Evolutionary conservation across 2,888 invertebrate genomes (phyloP), one percentile per base, ranked within the genome.

Genomic region (Horisme vitalbata): DNA sequence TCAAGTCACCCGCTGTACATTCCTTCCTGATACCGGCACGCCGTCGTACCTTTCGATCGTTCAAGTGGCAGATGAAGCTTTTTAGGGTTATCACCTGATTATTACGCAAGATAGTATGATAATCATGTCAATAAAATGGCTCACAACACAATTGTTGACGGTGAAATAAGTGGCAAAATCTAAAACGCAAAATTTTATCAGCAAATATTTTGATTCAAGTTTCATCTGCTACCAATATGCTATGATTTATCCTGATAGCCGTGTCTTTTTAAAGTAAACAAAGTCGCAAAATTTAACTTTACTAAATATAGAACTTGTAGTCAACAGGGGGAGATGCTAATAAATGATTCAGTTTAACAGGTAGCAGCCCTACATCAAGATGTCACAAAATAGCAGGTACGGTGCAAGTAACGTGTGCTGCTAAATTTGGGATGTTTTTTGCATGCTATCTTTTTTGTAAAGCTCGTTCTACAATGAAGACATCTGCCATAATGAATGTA

Each of bases 1-100:
- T 84, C 84, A 85, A 88, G 88, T 88, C 83, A 87, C 88, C 86
- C 87, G 83, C 83, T 84, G 84, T 88, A 84, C 88, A 89, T 89
- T 89, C 89, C 89, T 88, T 87, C 85, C 87, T 87, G 87, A 88
- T 89, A 88, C 87, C 83, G 83, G 82, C 81, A 77, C 75, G 75
- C 73, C 75, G 84, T 81, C 83, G 86, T 89, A 88, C 89, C 89
- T 88, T 89, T 89, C 89, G 88, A 89, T 88, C 89, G 88, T 83
- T 89, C 88, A 87, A 89, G 88, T 89, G 88, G 88, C 88, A 87
- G 89, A 88, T 89, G 88, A 88, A 87, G 84, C 84, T 82, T 83
- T 56, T 84, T 78, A 89, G 89, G 89, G 89, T 67, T 86, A 82
- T 75, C 85, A 80, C 74, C 58, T 74, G 65, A 68, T 74, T 63